Base-by-base conservation (phyloP, 2,113 vertebrate species). In the Donacobius atricapilla region DNA sequence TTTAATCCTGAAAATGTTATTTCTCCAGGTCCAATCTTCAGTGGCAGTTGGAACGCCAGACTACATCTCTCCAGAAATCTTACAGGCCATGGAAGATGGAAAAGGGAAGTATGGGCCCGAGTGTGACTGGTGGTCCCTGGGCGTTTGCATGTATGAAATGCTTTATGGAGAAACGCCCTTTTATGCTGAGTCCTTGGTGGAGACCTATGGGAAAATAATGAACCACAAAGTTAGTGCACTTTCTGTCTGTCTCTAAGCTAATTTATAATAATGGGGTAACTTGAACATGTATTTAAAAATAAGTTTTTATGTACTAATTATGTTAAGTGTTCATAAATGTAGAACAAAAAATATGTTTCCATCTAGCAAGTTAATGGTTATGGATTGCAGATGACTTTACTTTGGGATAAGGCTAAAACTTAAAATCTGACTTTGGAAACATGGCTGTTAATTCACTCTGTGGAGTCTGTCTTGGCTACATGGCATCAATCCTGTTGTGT, bases 101-200 rank as follows among this genome's bases (percentile, higher is more conserved):
- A 99, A 99, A 97, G 99, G 99, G 89, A 99, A 99, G 97, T 99
- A 99, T 13, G 99, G 99, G 15, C 99, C 99, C 2, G 99, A 99
- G 97, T 99, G 99, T 90, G 99, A 99, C 98, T 99, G 99, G 99
- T 99, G 99, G 99, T 99, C 99, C 84, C 97, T 99, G 69, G 99
- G 99, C 18, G 99, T 99, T 96, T 99, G 99, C 98, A 99, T 99
- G 99, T 99, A 99, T 87, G 99, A 99, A 96, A 99, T 99, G 99
- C 99, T 99, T 86, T 99, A 99, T 40, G 99, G 99, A 93, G 99
- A 99, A 98, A 99, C 99, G 10, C 99, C 99, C 37, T 99, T 99
- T 98, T 99, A 99, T 94, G 99, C 99, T 37, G 99, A 99, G 94
- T 99, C 99, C 63, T 98, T 99, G 96, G 99, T 99, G 98, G 99